Conservation (phyloP, 1,140 invertebrate genomes). For the Phocides pigmalion region DNA sequence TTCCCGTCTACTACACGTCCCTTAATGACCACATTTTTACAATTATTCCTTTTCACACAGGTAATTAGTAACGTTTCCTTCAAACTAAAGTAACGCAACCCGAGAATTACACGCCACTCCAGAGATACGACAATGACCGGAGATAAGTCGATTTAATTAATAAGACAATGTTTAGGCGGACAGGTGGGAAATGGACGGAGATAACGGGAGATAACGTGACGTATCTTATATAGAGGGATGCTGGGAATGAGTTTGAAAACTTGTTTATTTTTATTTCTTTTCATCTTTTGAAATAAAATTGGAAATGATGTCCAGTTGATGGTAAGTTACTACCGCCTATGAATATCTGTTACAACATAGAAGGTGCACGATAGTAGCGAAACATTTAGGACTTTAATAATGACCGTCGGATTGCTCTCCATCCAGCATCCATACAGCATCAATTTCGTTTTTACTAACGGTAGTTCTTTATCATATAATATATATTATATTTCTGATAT, state of each 20-base stretch:
- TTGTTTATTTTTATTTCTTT: neutral
- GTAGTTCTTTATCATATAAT: no score
- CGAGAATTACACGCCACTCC: neutral
- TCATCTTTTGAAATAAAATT: no score
- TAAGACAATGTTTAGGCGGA: conserved; percentile 3
- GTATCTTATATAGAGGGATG: neutral
- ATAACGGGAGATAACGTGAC: neutral
- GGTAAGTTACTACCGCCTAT: no score
- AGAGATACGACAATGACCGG: conserved; percentile 1
- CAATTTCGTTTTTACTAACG: no score
- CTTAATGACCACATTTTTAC: no score
- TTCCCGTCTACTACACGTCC: neutral
- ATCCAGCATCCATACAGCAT: no score
- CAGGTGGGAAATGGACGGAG: conserved; percentile 2
- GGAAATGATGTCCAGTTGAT: no score
- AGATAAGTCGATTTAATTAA: conserved; percentile 10
- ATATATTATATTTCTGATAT: no score
- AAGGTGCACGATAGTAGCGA: no score
- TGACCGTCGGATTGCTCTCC: no score
- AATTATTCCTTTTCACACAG: neutral
- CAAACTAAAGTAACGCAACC: neutral
- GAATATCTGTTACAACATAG: no score
- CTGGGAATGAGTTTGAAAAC: neutral
- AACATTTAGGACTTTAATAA: no score
- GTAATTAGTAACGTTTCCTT: neutral